A percentile compares a stretch with the other conserved stretches of the same genome.
These are phyloP conservation scores for Hippopotamyrus pictus DNA, from an alignment of 2,797 vertebrate species.

Conservation along the genomic window DNA sequence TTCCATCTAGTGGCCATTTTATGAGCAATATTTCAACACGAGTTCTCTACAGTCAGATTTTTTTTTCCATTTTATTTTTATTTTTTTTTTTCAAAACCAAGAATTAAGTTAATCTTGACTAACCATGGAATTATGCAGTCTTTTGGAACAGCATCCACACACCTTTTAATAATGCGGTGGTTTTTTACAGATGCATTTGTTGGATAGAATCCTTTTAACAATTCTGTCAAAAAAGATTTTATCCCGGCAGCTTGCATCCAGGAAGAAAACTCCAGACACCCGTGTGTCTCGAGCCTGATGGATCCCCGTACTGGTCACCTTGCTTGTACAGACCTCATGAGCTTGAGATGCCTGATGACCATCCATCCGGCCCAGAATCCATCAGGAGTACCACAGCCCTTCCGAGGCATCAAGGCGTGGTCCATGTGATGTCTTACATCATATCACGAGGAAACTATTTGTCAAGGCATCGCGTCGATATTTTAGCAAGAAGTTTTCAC, in stretches of 20 bases:
- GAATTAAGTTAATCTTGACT: neutral
- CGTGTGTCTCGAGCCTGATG: neutral
- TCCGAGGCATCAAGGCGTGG: neutral
- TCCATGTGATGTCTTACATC: neutral
- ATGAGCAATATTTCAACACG: neutral
- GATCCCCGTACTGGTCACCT: neutral
- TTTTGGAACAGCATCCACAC: neutral
- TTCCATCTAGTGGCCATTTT: slow-evolving; percentile 14
- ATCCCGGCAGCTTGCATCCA: neutral
- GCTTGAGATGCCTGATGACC: neutral
- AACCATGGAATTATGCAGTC: neutral
- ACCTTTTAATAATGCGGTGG: neutral
- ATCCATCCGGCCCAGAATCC: neutral
- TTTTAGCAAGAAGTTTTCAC: neutral
- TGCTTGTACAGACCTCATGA: neutral
- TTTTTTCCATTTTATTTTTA: neutral
- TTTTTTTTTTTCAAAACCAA: neutral
- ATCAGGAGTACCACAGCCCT: neutral
- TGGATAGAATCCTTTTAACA: neutral
- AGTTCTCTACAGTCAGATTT: neutral
- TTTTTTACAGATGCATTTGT: neutral
- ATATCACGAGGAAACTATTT: neutral
- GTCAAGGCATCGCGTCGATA: neutral
- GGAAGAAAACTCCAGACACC: neutral
- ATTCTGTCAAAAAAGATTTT: neutral